Conservation (phyloP, 2,113 vertebrate genomes). For the Phrynosoma platyrhinos region DNA sequence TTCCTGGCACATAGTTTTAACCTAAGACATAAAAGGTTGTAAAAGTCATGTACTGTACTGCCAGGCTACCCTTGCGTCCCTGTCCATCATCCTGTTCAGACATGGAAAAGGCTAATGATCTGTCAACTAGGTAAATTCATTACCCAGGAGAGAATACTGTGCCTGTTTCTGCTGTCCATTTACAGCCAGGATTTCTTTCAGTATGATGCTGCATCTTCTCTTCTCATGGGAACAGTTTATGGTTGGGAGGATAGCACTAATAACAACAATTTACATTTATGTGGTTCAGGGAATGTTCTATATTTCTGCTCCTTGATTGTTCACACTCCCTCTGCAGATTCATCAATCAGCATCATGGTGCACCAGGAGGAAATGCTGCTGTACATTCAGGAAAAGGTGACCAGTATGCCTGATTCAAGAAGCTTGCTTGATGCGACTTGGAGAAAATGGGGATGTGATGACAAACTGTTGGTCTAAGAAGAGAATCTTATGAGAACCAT, state of each 20-base stretch:
- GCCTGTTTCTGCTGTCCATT: constrained; percentile 62
- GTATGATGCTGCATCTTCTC: constrained; percentile 57
- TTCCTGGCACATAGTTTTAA: constrained; percentile 46
- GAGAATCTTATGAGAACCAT: neutral
- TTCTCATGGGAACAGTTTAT: constrained; percentile 71
- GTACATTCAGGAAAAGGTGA: neutral
- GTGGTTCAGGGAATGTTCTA: constrained; percentile 62
- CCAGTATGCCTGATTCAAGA: neutral
- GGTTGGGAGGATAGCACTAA: constrained; percentile 72
- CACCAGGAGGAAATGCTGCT: constrained; percentile 37
- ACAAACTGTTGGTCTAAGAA: constrained; percentile 25
- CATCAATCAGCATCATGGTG: constrained; percentile 45
- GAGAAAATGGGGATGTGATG: neutral
- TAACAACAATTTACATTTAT: constrained; percentile 73
- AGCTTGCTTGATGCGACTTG: neutral
- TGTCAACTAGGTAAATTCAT: constrained; percentile 77
- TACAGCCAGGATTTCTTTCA: constrained; percentile 66
- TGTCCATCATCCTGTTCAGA: constrained; percentile 69
- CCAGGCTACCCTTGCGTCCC: constrained; percentile 64
- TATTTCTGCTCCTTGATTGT: constrained; percentile 66
- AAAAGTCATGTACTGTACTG: constrained; percentile 43
- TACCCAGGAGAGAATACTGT: constrained; percentile 67
- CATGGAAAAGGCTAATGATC: constrained; percentile 71
- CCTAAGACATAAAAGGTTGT: constrained; percentile 55
- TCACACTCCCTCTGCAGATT: constrained; percentile 56